phyloP scores from a whole-genome alignment of 2,113 vertebrate genomes.

The Zapus hudsonius region DNA sequence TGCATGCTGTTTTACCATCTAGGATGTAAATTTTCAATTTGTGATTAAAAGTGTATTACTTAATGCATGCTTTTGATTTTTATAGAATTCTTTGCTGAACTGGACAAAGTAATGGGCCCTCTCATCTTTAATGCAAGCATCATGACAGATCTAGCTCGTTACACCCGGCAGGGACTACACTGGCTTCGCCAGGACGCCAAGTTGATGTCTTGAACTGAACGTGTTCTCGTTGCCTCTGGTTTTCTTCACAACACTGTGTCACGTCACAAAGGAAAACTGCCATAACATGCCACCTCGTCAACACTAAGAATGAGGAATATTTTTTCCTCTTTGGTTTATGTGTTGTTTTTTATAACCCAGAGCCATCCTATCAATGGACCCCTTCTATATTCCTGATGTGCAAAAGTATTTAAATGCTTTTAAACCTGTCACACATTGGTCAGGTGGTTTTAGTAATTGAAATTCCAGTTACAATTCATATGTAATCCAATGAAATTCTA shows the following conservation, averaged over 20 bases:
- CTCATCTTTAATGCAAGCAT: constrained; percentile 98
- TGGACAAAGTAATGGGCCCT: constrained; percentile 98
- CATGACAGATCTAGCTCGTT: constrained; percentile 99
- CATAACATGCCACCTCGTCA: constrained; percentile 86
- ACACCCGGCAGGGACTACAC: constrained; percentile 97
- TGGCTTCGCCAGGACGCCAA: constrained; percentile 98
- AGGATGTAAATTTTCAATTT: constrained; percentile 42
- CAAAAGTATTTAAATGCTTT: constrained; percentile 87
- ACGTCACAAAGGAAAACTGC: constrained; percentile 91
- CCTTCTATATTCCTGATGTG: constrained; percentile 78
- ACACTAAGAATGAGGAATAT: constrained; percentile 87
- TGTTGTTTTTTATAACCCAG: constrained; percentile 71
- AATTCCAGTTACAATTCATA: constrained; percentile 83
- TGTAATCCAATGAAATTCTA: constrained; percentile 85
- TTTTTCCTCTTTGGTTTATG: constrained; percentile 82
- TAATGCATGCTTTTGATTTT: constrained; percentile 77
- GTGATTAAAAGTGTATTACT: background rate
- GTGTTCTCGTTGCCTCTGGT: constrained; percentile 87
- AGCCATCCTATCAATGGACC: constrained; percentile 79
- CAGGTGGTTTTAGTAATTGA: constrained; percentile 82
- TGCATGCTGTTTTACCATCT: background rate
- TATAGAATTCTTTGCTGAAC: constrained; percentile 96
- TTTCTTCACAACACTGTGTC: constrained; percentile 95
- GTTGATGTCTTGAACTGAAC: constrained; percentile 86
- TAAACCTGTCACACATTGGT: constrained; percentile 80